These are phyloP conservation scores for Lutraria lutraria DNA, from an alignment of 2,888 invertebrate genomes.

Conservation along the genomic window DNA sequence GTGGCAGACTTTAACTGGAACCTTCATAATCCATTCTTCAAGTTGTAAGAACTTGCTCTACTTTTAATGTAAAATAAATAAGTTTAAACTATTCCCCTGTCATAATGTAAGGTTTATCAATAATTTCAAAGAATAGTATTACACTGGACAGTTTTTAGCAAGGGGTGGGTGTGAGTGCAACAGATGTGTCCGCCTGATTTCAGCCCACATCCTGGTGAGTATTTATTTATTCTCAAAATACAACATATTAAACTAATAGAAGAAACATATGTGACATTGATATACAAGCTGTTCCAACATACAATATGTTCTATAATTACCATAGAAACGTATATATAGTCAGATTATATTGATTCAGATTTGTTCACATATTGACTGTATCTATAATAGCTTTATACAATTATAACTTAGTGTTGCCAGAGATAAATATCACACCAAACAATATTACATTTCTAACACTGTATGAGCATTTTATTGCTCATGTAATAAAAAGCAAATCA, in stretches of 20 bases:
- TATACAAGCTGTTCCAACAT: not conserved
- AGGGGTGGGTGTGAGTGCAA: too few relatives aligned
- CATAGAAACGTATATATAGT: not conserved
- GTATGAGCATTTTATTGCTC: not conserved
- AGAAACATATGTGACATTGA: not conserved
- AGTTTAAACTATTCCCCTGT: too few relatives aligned
- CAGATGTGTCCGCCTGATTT: too few relatives aligned
- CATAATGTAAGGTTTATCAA: too few relatives aligned
- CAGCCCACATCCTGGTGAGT: too few relatives aligned
- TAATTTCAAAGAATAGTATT: too few relatives aligned
- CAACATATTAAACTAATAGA: not conserved
- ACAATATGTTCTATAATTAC: not conserved
- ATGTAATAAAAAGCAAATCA: not conserved
- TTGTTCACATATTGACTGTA: not conserved
- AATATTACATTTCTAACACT: not conserved
- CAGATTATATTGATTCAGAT: not conserved
- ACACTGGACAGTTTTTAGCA: too few relatives aligned
- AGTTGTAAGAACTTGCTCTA: too few relatives aligned
- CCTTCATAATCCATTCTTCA: too few relatives aligned
- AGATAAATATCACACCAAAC: not conserved
- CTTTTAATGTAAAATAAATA: too few relatives aligned
- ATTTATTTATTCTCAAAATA: not conserved
- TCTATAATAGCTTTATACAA: not conserved
- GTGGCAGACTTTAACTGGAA: too few relatives aligned
- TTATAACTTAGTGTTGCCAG: not conserved